A percentile compares a stretch with the other conserved stretches of the same genome.
Evolutionary conservation across 2,113 vertebrate genomes (phyloP).

Genomic region (Ranitomeya imitator): DNA sequence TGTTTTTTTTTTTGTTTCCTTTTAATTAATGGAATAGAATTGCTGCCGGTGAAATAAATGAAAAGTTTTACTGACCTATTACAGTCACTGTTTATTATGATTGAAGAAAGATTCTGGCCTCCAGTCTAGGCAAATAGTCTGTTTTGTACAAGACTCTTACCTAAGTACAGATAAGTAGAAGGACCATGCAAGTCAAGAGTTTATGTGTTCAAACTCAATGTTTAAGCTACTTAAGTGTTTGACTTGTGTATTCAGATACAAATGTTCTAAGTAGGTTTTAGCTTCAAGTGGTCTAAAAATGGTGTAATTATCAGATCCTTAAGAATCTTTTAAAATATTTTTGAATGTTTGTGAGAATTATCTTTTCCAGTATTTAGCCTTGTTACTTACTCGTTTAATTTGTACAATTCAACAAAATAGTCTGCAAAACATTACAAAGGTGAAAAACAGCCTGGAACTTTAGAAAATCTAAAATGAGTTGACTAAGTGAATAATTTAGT

Average conservation of each 20-base stretch:
- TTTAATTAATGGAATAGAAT: no score
- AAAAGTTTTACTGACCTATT: no score
- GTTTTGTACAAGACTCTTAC: background rate
- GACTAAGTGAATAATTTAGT: no score
- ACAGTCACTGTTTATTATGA: background rate
- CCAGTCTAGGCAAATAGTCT: background rate
- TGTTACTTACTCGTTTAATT: background rate
- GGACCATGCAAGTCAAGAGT: background rate
- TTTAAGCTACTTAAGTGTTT: constrained; percentile 24
- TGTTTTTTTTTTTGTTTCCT: no score
- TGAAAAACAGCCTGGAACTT: no score
- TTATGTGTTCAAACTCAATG: constrained; percentile 13
- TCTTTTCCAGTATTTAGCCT: background rate
- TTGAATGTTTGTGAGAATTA: background rate
- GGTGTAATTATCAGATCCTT: background rate
- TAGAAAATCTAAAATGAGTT: no score
- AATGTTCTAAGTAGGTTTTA: constrained; percentile 13
- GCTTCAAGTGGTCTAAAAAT: constrained; percentile 19
- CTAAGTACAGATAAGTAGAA: background rate
- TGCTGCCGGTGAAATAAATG: background rate
- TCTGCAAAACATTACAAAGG: no score
- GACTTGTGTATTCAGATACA: constrained; percentile 4
- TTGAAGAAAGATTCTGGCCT: background rate
- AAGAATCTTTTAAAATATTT: background rate
- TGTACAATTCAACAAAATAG: background rate